Evolutionary conservation across 2,888 invertebrate species (phyloP).

Genomic region (Euproctis similis): DNA sequence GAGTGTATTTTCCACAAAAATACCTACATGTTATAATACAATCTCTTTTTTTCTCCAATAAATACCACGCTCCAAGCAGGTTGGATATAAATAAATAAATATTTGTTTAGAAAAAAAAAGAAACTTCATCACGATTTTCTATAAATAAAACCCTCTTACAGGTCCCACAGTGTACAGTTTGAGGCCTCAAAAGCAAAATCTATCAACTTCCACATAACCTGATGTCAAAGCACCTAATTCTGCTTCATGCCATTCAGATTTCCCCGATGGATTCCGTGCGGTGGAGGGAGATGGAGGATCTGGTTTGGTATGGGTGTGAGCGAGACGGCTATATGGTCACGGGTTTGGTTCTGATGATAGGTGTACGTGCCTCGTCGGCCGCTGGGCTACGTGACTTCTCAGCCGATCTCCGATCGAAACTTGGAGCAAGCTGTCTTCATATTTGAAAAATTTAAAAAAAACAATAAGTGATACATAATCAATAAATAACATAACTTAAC

Average conservation of each 20-base stretch:
- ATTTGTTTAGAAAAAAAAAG: conserved; percentile 4
- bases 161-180: conserved; percentile 28
- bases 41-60: no score
- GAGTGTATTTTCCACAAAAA: no score
- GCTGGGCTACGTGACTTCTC: conserved; percentile 65
- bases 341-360: conserved; percentile 68
- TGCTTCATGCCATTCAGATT: conserved; percentile 62
- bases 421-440: conserved; percentile 38
- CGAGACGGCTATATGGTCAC: conserved; percentile 54
- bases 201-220: conserved; percentile 59
- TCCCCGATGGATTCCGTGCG: conserved; percentile 60
- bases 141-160: conserved; percentile 10
- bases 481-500: no score
- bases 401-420: conserved; percentile 32
- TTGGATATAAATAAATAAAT: conserved; percentile 4
- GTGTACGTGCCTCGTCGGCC: conserved; percentile 68
- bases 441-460: no score
- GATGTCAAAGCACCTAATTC: conserved; percentile 72
- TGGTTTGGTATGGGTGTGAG: conserved; percentile 18
- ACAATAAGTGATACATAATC: no score
- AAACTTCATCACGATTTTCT: conserved; percentile 9
- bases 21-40: no score
- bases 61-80: no score
- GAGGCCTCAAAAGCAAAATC: conserved; percentile 58
- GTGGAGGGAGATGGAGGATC: conserved; percentile 28